phyloP scores from a whole-genome alignment of 2,888 invertebrate genomes.

The Cephus sareptanus region DNA sequence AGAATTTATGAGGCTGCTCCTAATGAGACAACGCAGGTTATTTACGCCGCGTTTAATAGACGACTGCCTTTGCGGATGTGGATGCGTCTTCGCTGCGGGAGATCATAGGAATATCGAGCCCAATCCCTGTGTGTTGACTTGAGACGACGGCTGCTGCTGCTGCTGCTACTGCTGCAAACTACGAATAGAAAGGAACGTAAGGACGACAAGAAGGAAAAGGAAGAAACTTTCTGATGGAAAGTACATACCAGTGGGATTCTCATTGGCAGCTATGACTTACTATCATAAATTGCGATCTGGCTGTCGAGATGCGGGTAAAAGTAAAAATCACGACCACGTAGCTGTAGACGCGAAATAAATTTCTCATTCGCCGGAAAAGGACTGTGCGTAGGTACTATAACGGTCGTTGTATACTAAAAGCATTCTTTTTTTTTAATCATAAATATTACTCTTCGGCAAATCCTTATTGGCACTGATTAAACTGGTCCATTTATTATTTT shows the following conservation, averaged over 20 bases:
- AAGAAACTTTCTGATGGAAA: not conserved
- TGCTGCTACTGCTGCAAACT: not conserved
- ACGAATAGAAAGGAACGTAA: not conserved
- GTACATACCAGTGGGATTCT: not conserved
- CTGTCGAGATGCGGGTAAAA: not conserved
- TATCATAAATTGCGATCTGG: not conserved
- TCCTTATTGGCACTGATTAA: not conserved
- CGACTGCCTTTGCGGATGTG: not conserved
- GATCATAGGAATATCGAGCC: not conserved
- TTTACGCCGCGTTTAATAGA: not conserved
- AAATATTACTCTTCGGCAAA: not conserved
- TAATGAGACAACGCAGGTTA: slow-evolving; percentile 1
- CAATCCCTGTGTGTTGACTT: not conserved
- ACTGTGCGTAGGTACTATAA: not conserved
- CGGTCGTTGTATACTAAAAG: not conserved
- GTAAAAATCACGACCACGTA: not conserved
- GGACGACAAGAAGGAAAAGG: not conserved
- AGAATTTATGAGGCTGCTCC: slow-evolving; percentile 22
- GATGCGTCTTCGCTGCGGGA: not conserved
- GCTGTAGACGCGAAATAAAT: not conserved
- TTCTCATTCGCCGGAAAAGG: not conserved
- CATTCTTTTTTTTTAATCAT: not conserved
- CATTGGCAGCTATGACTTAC: not conserved
- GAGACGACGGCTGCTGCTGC: not conserved
- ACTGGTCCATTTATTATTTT: not conserved